phyloP scores from a whole-genome alignment of 2,888 invertebrate genomes.

The Alcis repandata region DNA sequence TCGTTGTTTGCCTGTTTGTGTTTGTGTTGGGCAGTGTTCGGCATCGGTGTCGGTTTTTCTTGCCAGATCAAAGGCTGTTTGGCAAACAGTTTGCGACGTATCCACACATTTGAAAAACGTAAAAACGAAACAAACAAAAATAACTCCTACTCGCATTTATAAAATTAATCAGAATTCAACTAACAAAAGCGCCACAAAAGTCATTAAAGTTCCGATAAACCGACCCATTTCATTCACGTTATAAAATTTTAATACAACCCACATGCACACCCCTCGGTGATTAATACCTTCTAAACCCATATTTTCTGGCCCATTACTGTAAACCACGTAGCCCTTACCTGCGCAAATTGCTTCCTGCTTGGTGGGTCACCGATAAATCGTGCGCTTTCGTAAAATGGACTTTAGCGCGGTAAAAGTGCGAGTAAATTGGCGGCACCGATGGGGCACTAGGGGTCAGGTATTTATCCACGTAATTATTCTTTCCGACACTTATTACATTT shows the following conservation, averaged over 20 bases:
- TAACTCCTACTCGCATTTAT: too few relatives aligned
- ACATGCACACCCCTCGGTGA: slow-evolving; percentile 1
- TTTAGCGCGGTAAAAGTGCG: background rate
- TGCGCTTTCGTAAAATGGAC: slow-evolving; percentile 18
- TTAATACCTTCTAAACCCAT: slow-evolving; percentile 18
- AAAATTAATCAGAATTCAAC: too few relatives aligned
- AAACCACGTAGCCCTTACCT: slow-evolving; percentile 24
- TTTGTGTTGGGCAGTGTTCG: too few relatives aligned
- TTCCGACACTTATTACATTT: background rate
- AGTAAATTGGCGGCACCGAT: background rate
- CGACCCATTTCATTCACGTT: background rate
- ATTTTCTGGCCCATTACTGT: slow-evolving; percentile 27
- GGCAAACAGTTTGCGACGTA: too few relatives aligned
- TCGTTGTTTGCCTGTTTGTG: too few relatives aligned
- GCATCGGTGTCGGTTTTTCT: too few relatives aligned
- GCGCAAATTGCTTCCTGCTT: slow-evolving; percentile 30
- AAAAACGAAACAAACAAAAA: too few relatives aligned
- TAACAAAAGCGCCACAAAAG: too few relatives aligned
- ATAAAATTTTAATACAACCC: background rate
- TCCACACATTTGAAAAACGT: too few relatives aligned
- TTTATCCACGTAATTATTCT: background rate
- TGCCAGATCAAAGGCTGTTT: too few relatives aligned
- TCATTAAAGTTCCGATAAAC: background rate
- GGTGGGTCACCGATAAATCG: slow-evolving; percentile 25
- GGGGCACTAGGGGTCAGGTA: background rate